Evolutionary conservation across 2,888 invertebrate species (phyloP), one percentile per base, ranked within the genome.

Genomic region (Hypselothyrea guttata): DNA sequence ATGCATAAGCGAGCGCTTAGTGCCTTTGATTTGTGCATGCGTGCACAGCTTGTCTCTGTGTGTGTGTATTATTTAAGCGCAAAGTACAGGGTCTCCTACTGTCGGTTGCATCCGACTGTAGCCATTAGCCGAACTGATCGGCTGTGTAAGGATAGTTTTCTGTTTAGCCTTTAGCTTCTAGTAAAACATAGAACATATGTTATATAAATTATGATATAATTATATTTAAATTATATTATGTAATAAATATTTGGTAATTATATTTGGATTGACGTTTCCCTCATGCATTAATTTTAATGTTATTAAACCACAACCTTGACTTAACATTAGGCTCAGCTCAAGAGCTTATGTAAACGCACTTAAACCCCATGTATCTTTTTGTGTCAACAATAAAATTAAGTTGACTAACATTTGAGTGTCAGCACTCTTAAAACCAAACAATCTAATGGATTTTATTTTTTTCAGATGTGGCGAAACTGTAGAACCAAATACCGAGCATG

Each of bases 381-480:
- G 60, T 61, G 56, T 77, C 60, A 71, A 31, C 27, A 61, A 33
- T 12, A 63, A 33, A 13, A 13, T 22, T 33, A 47, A n/a, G n/a
- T n/a, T n/a, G n/a, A 28, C 16, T 12, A 54, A 40, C 22, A 34
- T 38, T 48, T 54, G 13, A 40, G 48, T 47, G 34, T 15, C 18
- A 61, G n/a, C 22, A 18, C 13, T 44, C 31, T 40, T 12, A 31
- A 42, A 60, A 53, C 27, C 22, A 58, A 27, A 7, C 38, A 45
- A 49, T 56, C 30, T 11, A 48, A 9, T 16, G 13, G 7, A 15
- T 7, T 34, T 12, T 34, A 0, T 34, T 13, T 11, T 34, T 85
- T 85, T 64, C 74, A 88, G 87, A 56, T 88, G 82, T 75, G 86
- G 77, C 78, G 87, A 88, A 75, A 84, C 88, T 53, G 75, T 84